Conservation (phyloP, 2,888 invertebrate species). For the Epistrophella euchroma region DNA sequence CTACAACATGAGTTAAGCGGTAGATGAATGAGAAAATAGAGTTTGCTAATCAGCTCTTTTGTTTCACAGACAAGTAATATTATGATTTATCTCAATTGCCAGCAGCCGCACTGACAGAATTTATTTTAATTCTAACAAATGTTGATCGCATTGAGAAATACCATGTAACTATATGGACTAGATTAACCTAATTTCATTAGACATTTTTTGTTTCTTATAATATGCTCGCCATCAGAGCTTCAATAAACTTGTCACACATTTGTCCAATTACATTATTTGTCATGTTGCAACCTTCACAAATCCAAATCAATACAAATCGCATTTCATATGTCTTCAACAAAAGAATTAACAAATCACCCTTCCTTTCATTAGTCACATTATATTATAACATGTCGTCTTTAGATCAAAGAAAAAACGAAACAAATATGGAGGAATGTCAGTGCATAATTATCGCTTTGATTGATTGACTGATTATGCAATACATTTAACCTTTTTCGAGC, state of each 20-base stretch:
- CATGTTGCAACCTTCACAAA: conserved; percentile 43
- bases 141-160: conserved; percentile 2
- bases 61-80: conserved; percentile 20
- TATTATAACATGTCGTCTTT: conserved; percentile 20
- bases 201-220: conserved; percentile 22
- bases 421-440: conserved; percentile 41
- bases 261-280: conserved; percentile 58
- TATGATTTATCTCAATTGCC: not conserved
- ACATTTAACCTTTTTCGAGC: conserved; percentile 55
- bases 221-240: conserved; percentile 1
- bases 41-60: conserved; percentile 67
- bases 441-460: conserved; percentile 58
- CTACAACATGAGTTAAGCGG: not conserved
- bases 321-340: conserved; percentile 18
- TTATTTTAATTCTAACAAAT: conserved; percentile 28
- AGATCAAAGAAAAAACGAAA: not conserved
- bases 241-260: conserved; percentile 61
- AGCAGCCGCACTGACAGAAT: not conserved
- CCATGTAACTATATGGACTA: not conserved
- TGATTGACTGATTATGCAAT: conserved; percentile 66
- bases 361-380: conserved; percentile 30
- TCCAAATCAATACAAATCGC: conserved; percentile 30
- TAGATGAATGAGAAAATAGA: conserved; percentile 1
- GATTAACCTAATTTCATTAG: conserved; percentile 61
- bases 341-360: conserved; percentile 25